phyloP scores from a whole-genome alignment of 2,113 vertebrate genomes.

The Megaceryle maxima region DNA sequence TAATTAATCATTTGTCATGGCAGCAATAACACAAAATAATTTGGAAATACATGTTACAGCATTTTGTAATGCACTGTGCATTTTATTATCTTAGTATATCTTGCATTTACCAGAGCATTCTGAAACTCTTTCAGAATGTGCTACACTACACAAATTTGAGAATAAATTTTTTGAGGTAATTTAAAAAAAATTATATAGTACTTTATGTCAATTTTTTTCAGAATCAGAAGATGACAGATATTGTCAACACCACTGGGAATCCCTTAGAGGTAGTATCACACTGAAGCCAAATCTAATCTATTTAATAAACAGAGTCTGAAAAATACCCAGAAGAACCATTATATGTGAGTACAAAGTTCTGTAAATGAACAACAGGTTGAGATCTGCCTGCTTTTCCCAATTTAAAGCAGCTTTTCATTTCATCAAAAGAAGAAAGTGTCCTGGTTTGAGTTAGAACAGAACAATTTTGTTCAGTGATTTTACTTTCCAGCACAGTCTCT shows the following conservation, averaged over 20 bases:
- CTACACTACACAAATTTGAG: background rate
- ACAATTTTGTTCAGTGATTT: too few relatives aligned
- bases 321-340: background rate
- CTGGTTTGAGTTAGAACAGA: too few relatives aligned
- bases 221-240: background rate
- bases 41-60: accelerated
- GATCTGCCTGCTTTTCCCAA: background rate
- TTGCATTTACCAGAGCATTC: background rate
- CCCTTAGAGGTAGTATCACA: background rate
- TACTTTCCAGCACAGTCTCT: too few relatives aligned
- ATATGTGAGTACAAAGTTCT: background rate
- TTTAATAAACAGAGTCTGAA: background rate
- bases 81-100: background rate
- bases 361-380: background rate
- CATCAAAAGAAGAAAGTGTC: background rate
- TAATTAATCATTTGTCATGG: background rate
- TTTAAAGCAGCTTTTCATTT: background rate
- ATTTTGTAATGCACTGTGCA: background rate
- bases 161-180: background rate
- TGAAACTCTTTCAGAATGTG: background rate
- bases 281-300: background rate
- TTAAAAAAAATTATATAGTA: background rate
- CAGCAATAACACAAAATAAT: background rate
- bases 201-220: background rate
- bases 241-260: background rate